These are phyloP conservation scores for Hyles lineata DNA, from an alignment of 2,888 invertebrate species.

Conservation along the genomic window DNA sequence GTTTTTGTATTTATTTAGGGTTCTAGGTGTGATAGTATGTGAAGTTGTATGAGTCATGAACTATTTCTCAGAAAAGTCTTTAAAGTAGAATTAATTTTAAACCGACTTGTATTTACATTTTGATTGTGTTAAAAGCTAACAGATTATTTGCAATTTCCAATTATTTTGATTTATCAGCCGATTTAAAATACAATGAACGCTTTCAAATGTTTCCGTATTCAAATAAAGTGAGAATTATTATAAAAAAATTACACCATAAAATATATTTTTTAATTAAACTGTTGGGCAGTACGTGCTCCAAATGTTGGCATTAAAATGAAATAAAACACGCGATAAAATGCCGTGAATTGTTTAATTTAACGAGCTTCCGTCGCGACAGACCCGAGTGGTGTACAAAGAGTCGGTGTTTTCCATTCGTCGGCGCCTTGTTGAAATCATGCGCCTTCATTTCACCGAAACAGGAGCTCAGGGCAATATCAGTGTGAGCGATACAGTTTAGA, in stretches of 20 bases:
- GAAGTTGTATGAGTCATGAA: too few relatives aligned
- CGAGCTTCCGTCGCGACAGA: slow-evolving; percentile 11
- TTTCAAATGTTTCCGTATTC: slow-evolving; percentile 37
- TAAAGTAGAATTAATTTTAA: too few relatives aligned
- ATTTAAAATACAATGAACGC: not conserved
- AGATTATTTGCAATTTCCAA: too few relatives aligned
- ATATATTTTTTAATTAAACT: slow-evolving; percentile 18
- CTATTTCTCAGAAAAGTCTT: too few relatives aligned
- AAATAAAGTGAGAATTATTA: not conserved
- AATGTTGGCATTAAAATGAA: slow-evolving; percentile 21
- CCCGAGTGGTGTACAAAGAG: not conserved
- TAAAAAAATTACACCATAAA: not conserved
- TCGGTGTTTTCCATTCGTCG: not conserved
- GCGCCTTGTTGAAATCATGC: not conserved
- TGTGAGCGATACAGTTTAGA: slow-evolving; percentile 52
- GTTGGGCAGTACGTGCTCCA: slow-evolving; percentile 12
- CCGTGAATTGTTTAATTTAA: slow-evolving; percentile 23
- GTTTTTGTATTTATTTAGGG: not conserved
- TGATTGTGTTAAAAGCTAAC: too few relatives aligned
- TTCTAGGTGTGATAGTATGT: too few relatives aligned
- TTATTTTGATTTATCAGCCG: too few relatives aligned
- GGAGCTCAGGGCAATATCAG: slow-evolving; percentile 39
- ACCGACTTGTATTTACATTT: too few relatives aligned
- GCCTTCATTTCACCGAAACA: slow-evolving; percentile 31
- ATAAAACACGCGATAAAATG: slow-evolving; percentile 24